These are phyloP conservation scores for Anastrepha ludens DNA, from an alignment of 1,140 invertebrate species.

Conservation along the genomic window DNA sequence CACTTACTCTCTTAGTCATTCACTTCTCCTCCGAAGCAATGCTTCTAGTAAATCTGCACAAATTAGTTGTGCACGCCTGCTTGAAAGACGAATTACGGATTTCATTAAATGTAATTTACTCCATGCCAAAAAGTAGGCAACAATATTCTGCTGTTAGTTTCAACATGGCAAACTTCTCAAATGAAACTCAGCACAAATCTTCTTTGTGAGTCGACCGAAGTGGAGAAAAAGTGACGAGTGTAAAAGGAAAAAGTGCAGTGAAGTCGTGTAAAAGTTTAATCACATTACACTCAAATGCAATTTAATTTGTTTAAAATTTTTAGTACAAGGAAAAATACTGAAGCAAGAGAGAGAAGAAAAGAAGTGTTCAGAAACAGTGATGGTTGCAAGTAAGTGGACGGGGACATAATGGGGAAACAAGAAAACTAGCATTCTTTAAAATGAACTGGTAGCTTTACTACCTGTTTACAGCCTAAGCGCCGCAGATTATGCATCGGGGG, in stretches of 20 bases:
- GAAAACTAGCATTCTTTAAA: neutral
- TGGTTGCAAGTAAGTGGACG: neutral
- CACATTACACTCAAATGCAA: slow-evolving; percentile 36
- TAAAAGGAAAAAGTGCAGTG: neutral
- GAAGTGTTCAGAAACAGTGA: neutral
- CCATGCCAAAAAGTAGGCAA: slow-evolving; percentile 42
- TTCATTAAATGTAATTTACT: slow-evolving; percentile 52
- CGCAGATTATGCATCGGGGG: too few relatives aligned
- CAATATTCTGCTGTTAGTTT: slow-evolving; percentile 20
- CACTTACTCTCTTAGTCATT: neutral
- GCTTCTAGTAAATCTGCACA: neutral
- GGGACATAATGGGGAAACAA: neutral
- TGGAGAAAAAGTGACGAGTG: neutral
- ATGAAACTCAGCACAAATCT: slow-evolving; percentile 28
- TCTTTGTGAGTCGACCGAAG: neutral
- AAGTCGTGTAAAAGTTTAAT: slow-evolving; percentile 33
- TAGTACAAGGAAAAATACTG: neutral
- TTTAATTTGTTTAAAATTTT: slow-evolving; percentile 20
- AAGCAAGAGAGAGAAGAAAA: neutral
- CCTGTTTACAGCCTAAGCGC: too few relatives aligned
- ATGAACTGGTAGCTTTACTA: neutral
- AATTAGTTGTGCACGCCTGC: slow-evolving; percentile 37
- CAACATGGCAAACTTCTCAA: slow-evolving; percentile 5
- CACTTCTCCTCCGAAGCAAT: neutral
- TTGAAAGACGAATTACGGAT: neutral